These are phyloP conservation scores for Meloe dianella DNA, from an alignment of 2,888 invertebrate species.

Conservation along the genomic window DNA sequence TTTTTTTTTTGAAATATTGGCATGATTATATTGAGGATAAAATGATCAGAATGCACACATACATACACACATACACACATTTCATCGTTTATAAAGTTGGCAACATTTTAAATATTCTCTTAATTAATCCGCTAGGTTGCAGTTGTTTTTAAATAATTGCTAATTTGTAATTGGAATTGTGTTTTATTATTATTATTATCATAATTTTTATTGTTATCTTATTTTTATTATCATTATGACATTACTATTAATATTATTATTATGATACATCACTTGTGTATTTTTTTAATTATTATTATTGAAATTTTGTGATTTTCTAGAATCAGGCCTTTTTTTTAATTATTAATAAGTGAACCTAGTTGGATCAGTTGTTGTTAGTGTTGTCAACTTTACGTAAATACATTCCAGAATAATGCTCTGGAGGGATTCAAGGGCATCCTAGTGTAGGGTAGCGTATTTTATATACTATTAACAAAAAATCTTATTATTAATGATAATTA, in stretches of 20 bases:
- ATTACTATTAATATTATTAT: conserved; percentile 9
- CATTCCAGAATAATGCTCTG: conserved; percentile 61
- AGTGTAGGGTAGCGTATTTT: conserved; percentile 50
- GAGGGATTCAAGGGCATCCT: conserved; percentile 62
- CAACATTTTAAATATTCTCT: conserved; percentile 1
- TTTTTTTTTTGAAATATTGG: conserved; percentile 40
- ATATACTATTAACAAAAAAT: conserved; percentile 29
- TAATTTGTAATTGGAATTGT: not conserved
- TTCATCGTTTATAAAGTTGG: not conserved
- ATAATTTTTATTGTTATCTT: not conserved
- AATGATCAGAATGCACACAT: conserved; percentile 18
- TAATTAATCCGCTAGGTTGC: not conserved
- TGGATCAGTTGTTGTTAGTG: conserved; percentile 1
- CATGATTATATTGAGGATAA: conserved; percentile 5
- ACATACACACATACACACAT: conserved; percentile 18
- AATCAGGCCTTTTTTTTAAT: conserved; percentile 1
- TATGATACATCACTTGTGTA: conserved; percentile 10
- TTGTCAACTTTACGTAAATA: conserved; percentile 39
- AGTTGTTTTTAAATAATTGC: not conserved
- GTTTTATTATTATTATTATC: not conserved
- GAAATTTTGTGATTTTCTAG: conserved; percentile 1
- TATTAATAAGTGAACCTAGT: not conserved
- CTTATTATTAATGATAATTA: conserved; percentile 11
- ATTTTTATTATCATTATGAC: conserved; percentile 1
- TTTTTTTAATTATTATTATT: not conserved